These are phyloP conservation scores for Paratilapia polleni DNA, from an alignment of 2,113 vertebrate genomes.

Conservation along the genomic window DNA sequence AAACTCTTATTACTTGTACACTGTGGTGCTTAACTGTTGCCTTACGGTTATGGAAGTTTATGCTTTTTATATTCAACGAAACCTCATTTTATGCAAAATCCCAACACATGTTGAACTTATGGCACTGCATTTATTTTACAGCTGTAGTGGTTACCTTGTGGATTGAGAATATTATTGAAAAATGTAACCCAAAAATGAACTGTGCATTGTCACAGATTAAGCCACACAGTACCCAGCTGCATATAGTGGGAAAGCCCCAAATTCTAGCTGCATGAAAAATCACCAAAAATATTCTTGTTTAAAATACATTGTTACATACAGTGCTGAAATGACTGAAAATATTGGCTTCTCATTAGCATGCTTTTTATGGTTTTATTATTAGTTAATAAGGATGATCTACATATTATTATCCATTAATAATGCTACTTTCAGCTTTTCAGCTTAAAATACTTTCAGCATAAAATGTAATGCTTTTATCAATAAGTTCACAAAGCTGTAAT, in stretches of 20 bases:
- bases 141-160: neutral
- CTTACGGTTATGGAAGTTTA: neutral
- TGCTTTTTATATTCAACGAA: neutral
- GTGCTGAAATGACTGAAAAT: neutral
- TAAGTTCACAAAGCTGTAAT: too few species aligned
- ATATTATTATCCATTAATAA: too few species aligned
- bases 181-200: neutral
- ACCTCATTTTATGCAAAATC: neutral
- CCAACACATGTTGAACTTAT: neutral
- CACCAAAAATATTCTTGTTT: neutral
- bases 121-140: neutral
- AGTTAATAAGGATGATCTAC: too few species aligned
- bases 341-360: neutral
- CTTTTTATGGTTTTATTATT: neutral
- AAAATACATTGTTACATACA: neutral
- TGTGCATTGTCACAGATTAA: neutral
- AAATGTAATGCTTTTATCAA: too few species aligned
- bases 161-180: neutral
- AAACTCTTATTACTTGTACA: neutral
- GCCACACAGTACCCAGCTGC: fast-evolving
- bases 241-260: neutral
- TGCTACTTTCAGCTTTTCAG: too few species aligned
- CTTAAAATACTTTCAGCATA: too few species aligned
- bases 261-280: neutral
- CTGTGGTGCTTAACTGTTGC: neutral